phyloP scores from a whole-genome alignment of 2,888 invertebrate genomes.

The Gryllus longicercus region DNA sequence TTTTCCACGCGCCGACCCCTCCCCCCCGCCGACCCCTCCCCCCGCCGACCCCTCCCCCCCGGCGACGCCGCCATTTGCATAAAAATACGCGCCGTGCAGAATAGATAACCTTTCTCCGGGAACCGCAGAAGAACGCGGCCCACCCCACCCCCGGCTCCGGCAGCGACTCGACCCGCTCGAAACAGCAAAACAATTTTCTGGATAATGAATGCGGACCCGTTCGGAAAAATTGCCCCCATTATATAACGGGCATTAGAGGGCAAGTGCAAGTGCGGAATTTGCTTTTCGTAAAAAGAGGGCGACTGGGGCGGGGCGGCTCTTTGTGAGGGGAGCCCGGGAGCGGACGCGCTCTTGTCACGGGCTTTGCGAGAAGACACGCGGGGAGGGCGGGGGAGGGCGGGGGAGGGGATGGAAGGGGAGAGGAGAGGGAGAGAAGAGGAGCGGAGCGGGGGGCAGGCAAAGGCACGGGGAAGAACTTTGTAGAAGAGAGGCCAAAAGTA shows the following conservation, averaged over 20 bases:
- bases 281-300: background rate
- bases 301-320: background rate
- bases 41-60: too few species aligned
- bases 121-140: background rate
- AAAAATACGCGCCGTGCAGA: background rate
- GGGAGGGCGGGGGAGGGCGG: too few species aligned
- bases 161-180: background rate
- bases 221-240: background rate
- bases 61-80: too few species aligned
- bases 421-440: background rate
- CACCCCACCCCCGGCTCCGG: background rate
- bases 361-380: background rate
- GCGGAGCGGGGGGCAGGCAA: too few species aligned
- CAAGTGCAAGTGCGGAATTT: background rate
- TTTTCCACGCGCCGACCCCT: too few species aligned
- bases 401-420: too few species aligned
- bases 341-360: background rate
- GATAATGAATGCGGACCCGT: background rate
- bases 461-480: too few species aligned
- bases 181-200: background rate
- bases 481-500: too few species aligned
- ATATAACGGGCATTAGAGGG: background rate
- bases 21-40: too few species aligned
- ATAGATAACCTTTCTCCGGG: background rate
- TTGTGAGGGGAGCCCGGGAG: background rate